These are phyloP conservation scores for Drosophila tani DNA, from an alignment of 1,140 invertebrate genomes.

Conservation along the genomic window DNA sequence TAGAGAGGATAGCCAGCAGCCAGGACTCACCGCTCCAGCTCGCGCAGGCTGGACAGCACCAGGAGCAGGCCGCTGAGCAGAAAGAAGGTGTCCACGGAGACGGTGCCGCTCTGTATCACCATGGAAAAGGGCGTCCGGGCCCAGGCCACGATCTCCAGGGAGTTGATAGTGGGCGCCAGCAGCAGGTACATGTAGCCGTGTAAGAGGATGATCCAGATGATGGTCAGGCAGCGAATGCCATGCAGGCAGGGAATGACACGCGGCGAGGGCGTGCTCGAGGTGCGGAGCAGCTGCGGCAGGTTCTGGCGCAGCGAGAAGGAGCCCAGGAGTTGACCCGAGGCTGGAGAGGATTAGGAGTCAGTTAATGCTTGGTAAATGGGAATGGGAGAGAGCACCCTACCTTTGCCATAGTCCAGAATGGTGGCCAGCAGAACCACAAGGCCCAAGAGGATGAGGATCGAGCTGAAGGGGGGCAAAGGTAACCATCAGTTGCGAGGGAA, in stretches of 20 bases:
- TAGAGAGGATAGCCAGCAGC: not conserved
- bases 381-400: constrained; percentile 21
- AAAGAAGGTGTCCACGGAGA: constrained; percentile 90
- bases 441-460: too few species aligned
- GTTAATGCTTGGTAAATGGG: not conserved
- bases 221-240: constrained; percentile 87
- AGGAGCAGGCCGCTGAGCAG: constrained; percentile 89
- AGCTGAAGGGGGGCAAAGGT: too few species aligned
- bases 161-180: constrained; percentile 56
- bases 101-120: constrained; percentile 87
- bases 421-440: too few species aligned
- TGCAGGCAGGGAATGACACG: constrained; percentile 85
- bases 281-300: constrained; percentile 49
- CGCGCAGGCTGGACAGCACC: constrained; percentile 87
- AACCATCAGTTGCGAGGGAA: too few species aligned
- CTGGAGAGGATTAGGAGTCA: constrained; percentile 16
- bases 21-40: constrained; percentile 86
- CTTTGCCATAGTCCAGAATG: constrained; percentile 23
- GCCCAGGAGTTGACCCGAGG: constrained; percentile 8
- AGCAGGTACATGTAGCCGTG: constrained; percentile 85
- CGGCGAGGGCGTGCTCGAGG: constrained; percentile 4
- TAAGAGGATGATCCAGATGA: constrained; percentile 89
- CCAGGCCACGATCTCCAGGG: constrained; percentile 64
- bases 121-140: constrained; percentile 86
- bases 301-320: constrained; percentile 63